Conservation (phyloP, 2,797 vertebrate species). For the Enteromius anoplus region DNA sequence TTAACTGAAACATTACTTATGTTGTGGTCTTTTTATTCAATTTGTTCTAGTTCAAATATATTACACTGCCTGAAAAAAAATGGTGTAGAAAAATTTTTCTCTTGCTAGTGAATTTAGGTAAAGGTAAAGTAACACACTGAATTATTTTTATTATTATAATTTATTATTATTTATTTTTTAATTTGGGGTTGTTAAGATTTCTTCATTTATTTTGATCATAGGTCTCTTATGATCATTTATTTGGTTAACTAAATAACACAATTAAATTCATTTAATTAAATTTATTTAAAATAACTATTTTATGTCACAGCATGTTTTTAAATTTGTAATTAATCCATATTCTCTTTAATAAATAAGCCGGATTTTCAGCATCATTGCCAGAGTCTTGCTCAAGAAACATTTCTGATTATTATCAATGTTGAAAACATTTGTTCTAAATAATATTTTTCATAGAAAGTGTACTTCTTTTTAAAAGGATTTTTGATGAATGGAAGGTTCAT, state of each 20-base stretch:
- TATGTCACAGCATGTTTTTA: not conserved
- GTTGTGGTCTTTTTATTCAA: not conserved
- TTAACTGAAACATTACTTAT: not conserved
- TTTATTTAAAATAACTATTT: too few species aligned
- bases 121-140: not conserved
- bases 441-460: not conserved
- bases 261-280: too few species aligned
- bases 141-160: not conserved
- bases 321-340: not conserved
- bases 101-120: not conserved
- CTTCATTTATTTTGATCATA: too few species aligned
- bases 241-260: too few species aligned
- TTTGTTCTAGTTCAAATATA: not conserved
- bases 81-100: not conserved
- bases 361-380: not conserved
- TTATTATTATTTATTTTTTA: too few species aligned
- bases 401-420: not conserved
- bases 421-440: not conserved
- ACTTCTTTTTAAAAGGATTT: not conserved
- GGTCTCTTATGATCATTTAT: too few species aligned
- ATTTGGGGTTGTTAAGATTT: too few species aligned
- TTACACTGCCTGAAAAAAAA: not conserved
- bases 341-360: not conserved
- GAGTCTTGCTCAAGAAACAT: not conserved
- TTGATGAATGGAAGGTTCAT: not conserved